Evolutionary conservation across 2,888 invertebrate species (phyloP), one percentile per base, ranked within the genome.

Genomic region (Papilio elwesi): DNA sequence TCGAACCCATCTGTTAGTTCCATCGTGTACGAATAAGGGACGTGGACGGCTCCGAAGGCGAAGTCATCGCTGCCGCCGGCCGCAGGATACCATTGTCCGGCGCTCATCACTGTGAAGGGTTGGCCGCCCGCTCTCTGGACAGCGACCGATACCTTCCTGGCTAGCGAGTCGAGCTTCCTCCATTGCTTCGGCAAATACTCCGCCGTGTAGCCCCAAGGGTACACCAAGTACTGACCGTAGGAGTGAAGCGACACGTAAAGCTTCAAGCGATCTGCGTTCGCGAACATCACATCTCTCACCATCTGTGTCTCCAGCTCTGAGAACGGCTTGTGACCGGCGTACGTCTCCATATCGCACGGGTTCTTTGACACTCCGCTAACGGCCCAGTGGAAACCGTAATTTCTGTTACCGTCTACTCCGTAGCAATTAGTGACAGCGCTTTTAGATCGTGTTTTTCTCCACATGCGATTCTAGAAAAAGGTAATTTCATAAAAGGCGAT

Each of bases 381-480:
- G 79, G 94, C 95, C 96, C 96, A 96, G 78, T 95, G 94, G 81
- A 92, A 95, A 16, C 94, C 96, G 81, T 95, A 97, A 87, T 97
- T 97, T 16, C 97, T 89, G 83, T 97, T 97, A 7, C 95, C 95
- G 78, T 97, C 97, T 0, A 95, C 95, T 3, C 97, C 97, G 38
- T 78, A 83, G 78, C 96, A 96, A 0, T 74, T 64, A 5, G 78
- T 74, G 0, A 77, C 75, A 6, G 74, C 74, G 6, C 78, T 78
- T 74, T 83, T 85, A 0, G 95, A 94, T 49, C 95, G 90, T 0
- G 95, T 96, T 82, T 96, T 96, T 71, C 96, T 93, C 96, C 96
- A 96, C 77, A 95, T 76, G 5, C 95, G 94, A 74, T 95, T 91
- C 96, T 96, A 83, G 79, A 83, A 78, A 79, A 76, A 62, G 62